Evolutionary conservation across 2,797 vertebrate genomes (phyloP).

Genomic region (Schizothorax lantsangensis): DNA sequence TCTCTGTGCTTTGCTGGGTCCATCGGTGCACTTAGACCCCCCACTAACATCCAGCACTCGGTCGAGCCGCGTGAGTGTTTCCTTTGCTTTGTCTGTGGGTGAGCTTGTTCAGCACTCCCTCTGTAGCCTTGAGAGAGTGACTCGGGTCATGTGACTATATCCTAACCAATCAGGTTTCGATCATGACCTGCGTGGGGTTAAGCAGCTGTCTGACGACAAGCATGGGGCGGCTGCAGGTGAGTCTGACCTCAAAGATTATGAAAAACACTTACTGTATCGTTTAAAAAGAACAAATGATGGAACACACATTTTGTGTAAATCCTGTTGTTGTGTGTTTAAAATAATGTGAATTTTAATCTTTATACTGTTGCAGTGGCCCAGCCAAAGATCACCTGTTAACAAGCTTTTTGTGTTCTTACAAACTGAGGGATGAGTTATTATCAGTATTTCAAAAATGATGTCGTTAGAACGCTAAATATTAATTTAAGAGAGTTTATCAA

Average conservation of each 20-base stretch:
- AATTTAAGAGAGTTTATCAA: neutral
- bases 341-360: neutral
- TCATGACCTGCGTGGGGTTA: constrained; percentile 89
- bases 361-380: too few relatives aligned
- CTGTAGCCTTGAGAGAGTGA: constrained; percentile 63
- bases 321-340: neutral
- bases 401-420: neutral
- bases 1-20: constrained; percentile 39
- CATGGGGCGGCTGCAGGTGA: constrained; percentile 88
- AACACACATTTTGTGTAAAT: neutral
- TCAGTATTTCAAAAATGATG: neutral
- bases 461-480: neutral
- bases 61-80: constrained; percentile 60
- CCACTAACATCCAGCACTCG: constrained; percentile 54
- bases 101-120: constrained; percentile 52
- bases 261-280: neutral
- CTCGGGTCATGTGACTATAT: constrained; percentile 71
- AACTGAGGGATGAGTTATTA: neutral
- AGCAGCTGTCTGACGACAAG: constrained; percentile 93
- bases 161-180: constrained; percentile 88
- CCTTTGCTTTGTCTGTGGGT: constrained; percentile 67
- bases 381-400: too few relatives aligned
- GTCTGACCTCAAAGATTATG: constrained; percentile 67
- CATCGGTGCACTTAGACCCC: constrained; percentile 44
- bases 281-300: neutral